Conservation (phyloP, 2,888 invertebrate species). For the Apamea epomidion region DNA sequence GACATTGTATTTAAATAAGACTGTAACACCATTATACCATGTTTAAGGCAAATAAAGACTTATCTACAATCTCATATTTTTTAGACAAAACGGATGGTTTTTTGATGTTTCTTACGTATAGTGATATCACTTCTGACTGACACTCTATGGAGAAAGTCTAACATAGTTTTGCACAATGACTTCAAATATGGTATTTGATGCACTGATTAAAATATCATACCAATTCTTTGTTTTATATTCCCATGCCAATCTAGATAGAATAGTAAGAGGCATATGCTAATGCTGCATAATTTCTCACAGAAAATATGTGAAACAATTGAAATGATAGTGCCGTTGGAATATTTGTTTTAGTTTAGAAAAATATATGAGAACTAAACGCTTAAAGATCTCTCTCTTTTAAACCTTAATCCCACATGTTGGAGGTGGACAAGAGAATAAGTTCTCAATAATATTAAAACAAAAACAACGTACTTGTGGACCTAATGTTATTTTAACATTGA, state of each 20-base stretch:
- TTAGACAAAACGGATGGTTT: not conserved
- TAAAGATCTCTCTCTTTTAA: not conserved
- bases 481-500: not conserved
- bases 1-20: no score
- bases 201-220: slow-evolving; percentile 61
- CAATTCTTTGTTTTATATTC: slow-evolving; percentile 47
- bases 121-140: slow-evolving; percentile 29
- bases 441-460: not conserved
- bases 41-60: no score
- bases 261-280: slow-evolving; percentile 19
- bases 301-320: slow-evolving; percentile 27
- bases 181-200: slow-evolving; percentile 43
- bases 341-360: slow-evolving; percentile 9
- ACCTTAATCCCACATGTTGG: not conserved
- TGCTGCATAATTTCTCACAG: slow-evolving; percentile 47
- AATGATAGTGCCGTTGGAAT: slow-evolving; percentile 4
- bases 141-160: slow-evolving; percentile 52
- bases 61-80: not conserved
- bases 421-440: not conserved
- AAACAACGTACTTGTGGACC: not conserved
- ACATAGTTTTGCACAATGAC: slow-evolving; percentile 39
- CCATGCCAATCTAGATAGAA: slow-evolving; percentile 50
- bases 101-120: not conserved
- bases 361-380: slow-evolving; percentile 16
- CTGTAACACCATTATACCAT: no score